Base-by-base conservation (phyloP, 2,113 vertebrate genomes). In the Pollachius pollachius region DNA sequence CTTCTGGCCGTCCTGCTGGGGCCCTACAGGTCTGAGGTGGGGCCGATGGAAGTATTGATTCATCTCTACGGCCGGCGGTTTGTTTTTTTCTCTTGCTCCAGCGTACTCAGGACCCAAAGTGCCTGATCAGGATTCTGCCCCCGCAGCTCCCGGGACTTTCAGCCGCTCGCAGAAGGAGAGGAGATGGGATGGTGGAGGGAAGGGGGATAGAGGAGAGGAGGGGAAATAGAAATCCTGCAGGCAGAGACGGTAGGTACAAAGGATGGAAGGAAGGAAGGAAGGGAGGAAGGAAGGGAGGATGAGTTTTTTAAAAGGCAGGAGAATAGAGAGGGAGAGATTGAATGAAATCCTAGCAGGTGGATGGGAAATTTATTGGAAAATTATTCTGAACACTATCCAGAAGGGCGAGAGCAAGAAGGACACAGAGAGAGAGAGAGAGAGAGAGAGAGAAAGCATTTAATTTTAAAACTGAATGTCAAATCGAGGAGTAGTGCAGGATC, bases 41-140 rank as follows among this genome's bases (percentile, higher is more conserved):
- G 83, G 85, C 85, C 90, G 84, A 83, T 84, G 81, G 88, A 81
- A 75, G 72, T 86, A 91, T 92, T 90, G 89, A 92, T 92, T 87
- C 84, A 89, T 82, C 61, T 69, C 74, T 86, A 85, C 78, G 83
- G 76, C 41, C 78, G 79, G 81, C 1, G 4, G 6, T 12, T 48
- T 9, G 6, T 48, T 9, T 48, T 86, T 87, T 85, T 72, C 86
- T 79, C 85, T 88, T 74, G 30, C 30, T 30, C 30, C 5, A 30
- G 30, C 30, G 5, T 30, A 30, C 30, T 30, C 30, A 75, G 68
- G 78, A 66, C 81, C 79, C 84, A 90, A 91, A 91, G 85, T 90
- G 84, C 86, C 89, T 91, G 84, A 92, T 92, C 89, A 89, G 89
- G 77, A 91, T 92, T 91, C 90, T 84, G 72, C 56, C 80, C 76